phyloP scores from a whole-genome alignment of 1,140 invertebrate genomes.

The Halictus rubicundus region DNA sequence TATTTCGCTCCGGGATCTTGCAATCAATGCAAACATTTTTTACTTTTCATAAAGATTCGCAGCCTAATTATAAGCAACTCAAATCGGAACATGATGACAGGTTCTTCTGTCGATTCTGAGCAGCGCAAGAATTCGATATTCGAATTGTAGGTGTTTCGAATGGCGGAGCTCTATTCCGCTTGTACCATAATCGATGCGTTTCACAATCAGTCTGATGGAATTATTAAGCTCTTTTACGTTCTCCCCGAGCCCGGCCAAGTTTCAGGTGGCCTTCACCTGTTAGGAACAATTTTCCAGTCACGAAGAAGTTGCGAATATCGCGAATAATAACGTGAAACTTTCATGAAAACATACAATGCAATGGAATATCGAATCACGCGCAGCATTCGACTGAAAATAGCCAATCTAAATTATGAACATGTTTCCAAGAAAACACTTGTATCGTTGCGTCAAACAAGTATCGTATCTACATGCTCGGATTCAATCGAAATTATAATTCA shows the following conservation, averaged over 20 bases:
- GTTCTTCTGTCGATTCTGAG: neutral
- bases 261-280: neutral
- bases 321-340: neutral
- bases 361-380: conserved; percentile 7
- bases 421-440: too few relatives aligned
- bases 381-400: neutral
- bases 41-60: too few relatives aligned
- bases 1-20: too few relatives aligned
- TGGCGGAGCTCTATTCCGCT: neutral
- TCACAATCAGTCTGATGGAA: neutral
- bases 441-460: too few relatives aligned
- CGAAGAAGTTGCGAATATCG: neutral
- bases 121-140: neutral
- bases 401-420: neutral
- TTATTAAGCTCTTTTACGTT: neutral
- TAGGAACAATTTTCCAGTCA: conserved; percentile 4
- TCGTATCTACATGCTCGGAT: too few relatives aligned
- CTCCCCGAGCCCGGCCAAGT: neutral
- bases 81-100: too few relatives aligned
- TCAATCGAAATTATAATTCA: too few relatives aligned
- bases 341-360: neutral
- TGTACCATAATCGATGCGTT: neutral
- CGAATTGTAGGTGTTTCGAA: neutral
- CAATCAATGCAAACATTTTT: too few relatives aligned
- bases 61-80: too few relatives aligned